A percentile compares a stretch with the other conserved stretches of the same genome.
phyloP scores from a whole-genome alignment of 2,797 vertebrate genomes.

The Ibycter americanus region DNA sequence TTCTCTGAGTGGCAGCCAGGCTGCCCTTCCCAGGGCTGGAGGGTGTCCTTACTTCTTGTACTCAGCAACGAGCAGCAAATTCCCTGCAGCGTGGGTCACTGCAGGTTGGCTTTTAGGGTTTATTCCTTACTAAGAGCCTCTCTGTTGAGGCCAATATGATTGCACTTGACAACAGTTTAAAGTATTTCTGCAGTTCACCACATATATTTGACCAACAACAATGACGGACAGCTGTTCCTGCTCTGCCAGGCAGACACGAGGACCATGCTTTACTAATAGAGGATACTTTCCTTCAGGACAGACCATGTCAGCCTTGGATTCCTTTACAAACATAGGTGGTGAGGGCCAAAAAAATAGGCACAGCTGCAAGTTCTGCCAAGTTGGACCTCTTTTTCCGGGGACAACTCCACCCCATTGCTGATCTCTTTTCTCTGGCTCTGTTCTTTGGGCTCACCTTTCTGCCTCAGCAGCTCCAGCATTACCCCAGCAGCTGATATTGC shows the following conservation, averaged over 20 bases:
- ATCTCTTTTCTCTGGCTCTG: neutral
- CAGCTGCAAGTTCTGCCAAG: neutral
- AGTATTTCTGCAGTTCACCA: neutral
- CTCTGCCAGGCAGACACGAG: neutral
- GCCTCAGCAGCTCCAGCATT: neutral
- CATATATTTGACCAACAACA: neutral
- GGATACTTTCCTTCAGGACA: neutral
- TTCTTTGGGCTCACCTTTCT: neutral
- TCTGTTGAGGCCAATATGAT: neutral
- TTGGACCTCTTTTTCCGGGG: neutral
- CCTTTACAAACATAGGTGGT: neutral
- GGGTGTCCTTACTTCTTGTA: neutral
- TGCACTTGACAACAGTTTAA: neutral
- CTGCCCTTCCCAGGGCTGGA: neutral
- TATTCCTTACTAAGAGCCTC: neutral
- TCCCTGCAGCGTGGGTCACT: neutral
- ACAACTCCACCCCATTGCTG: neutral
- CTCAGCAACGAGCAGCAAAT: neutral
- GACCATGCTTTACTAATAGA: neutral
- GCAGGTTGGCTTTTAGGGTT: neutral
- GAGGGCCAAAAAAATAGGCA: neutral
- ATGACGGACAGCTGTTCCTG: neutral
- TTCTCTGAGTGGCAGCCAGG: neutral
- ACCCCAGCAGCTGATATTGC: neutral
- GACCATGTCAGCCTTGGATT: neutral